These are phyloP conservation scores for Bombus pyrosoma DNA, from an alignment of 1,140 invertebrate genomes.

Conservation along the genomic window DNA sequence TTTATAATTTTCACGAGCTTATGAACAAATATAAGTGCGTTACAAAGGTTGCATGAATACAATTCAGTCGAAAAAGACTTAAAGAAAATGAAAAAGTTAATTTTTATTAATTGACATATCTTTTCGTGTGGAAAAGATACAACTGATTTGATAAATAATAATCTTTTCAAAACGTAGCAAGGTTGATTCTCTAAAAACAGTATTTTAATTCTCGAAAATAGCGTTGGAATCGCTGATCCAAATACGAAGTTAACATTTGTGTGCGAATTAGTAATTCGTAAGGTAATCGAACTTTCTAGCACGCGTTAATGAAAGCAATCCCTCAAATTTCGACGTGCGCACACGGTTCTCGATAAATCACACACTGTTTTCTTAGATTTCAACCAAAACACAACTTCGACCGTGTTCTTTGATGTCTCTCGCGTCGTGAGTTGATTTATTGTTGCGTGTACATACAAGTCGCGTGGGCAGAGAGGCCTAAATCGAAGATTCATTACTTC, in stretches of 20 bases:
- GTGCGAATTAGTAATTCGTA: not conserved
- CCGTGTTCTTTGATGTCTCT: conserved; percentile 33
- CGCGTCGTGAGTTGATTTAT: conserved; percentile 19
- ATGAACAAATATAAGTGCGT: no score
- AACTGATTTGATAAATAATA: not conserved
- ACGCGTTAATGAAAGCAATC: not conserved
- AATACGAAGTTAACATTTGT: not conserved
- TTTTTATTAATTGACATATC: not conserved
- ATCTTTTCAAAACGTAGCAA: not conserved
- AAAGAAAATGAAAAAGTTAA: no score
- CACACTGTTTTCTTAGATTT: not conserved
- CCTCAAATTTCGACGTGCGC: no score
- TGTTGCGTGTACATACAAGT: not conserved
- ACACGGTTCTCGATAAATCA: conserved; percentile 14
- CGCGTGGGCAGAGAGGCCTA: not conserved
- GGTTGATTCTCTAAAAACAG: not conserved
- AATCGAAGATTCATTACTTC: not conserved
- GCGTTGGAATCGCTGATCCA: not conserved
- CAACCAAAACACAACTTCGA: not conserved
- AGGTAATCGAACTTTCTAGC: not conserved
- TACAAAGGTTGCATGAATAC: no score
- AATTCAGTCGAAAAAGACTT: not conserved
- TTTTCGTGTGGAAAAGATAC: not conserved
- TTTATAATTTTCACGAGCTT: not conserved
- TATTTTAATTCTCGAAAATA: not conserved